Evolutionary conservation across 2,888 invertebrate species (phyloP), one percentile per base, ranked within the genome.

Genomic region (Lycophotia porphyrea): DNA sequence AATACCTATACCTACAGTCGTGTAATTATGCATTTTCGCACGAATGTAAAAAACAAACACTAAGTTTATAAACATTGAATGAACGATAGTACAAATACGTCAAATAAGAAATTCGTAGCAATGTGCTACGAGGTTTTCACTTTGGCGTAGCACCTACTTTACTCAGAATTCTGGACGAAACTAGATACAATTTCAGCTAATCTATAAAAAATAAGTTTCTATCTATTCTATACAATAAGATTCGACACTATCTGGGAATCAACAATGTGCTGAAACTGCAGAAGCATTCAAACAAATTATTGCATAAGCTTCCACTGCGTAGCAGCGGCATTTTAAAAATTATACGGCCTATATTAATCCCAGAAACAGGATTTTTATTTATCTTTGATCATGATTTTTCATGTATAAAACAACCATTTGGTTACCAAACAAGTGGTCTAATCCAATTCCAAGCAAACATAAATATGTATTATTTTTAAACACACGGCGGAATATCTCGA

Each of bases 141-240:
- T 47, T 47, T 63, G 61, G n/a, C 77, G 80, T 74, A 77, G 74
- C 61, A 80, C 36, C 39, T 31, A 18, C n/a, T 63, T 47, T 47
- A 34, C 34, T 18, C 13, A 24, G n/a, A 63, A 63, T 31, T 11
- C 13, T 1, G 15, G 15, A 55, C n/a, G 18, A 39, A 7, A 1
- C 13, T 52, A 21, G 1, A 27, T n/a, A 0, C 24, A 4, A 44
- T 63, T 52, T 39, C n/a, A 34, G 9, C 1, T n/a, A 27, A 63
- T 24, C n/a, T 24, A 39, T 47, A 27, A 11, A 44, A 27, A 1
- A 34, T 24, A 55, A 47, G 21, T 24, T 9, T 1, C n/a, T 44
- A 18, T 31, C 31, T 52, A 13, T 7, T 7, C 2, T 8, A 8
- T 27, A 47, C 15, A 47, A 49, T 36, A 61, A 44, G 5, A 44